Evolutionary conservation across 2,888 invertebrate genomes (phyloP), one percentile per base, ranked within the genome.

Genomic region (Campaea margaritaria): DNA sequence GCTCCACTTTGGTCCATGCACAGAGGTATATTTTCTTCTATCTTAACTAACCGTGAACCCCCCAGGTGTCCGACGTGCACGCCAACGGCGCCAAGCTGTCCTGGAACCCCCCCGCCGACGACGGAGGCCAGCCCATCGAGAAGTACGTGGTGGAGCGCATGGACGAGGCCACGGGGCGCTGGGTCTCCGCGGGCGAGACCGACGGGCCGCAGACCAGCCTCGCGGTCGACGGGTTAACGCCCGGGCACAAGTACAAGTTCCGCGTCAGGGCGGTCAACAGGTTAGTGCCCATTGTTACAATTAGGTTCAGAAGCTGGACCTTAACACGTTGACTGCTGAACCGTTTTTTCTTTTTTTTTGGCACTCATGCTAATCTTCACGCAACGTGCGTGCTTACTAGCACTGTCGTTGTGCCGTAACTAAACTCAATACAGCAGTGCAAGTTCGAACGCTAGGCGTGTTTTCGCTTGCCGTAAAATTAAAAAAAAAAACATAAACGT

Each of bases 221-320:
- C 0, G 93, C 95, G 2, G 95, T 99, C 0, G 97, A 97, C 54
- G 97, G 97, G 0, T 93, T 99, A 0, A 95, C 94, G 41, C 98
- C 98, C 0, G 98, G 98, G 69, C 98, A 99, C 79, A 98, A 98
- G 85, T 99, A 99, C 93, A 99, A 99, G 92, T 99, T 99, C 94
- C 93, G 99, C 56, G 99, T 99, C 0, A 95, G 97, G 59, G 99
- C 99, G 27, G 98, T 98, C 55, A 99, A 99, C 84, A 96, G 97
- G 82, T 92, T 0, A 65, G 74, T 66, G n/a, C 41, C 2, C 12
- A n/a, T n/a, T n/a, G n/a, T n/a, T n/a, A n/a, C n/a, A n/a, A n/a
- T n/a, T n/a, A n/a, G n/a, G n/a, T n/a, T n/a, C n/a, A n/a, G n/a
- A n/a, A n/a, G n/a, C n/a, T n/a, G n/a, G n/a, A n/a, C n/a, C n/a